Evolutionary conservation across 2,113 vertebrate species (phyloP).

Genomic region (Eublepharis macularius): DNA sequence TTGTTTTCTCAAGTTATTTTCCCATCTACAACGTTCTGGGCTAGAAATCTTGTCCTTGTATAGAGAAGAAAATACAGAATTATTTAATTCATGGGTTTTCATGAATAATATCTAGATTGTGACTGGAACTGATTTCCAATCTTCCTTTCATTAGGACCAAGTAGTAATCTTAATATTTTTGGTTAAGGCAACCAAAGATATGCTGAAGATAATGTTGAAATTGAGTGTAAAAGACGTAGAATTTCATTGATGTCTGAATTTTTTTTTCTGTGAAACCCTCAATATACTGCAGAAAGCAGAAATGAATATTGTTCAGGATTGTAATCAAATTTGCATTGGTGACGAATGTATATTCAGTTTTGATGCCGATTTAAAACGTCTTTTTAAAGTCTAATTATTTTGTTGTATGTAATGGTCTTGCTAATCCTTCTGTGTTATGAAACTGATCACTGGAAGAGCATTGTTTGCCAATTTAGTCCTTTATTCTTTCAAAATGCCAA

Average conservation of each 20-base stretch:
- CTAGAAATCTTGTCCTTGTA: no score
- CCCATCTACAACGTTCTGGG: background rate
- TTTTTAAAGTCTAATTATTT: constrained; percentile 11
- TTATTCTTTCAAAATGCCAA: background rate
- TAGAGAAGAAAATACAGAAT: background rate
- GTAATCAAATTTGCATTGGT: background rate
- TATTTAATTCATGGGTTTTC: background rate
- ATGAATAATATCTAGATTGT: background rate
- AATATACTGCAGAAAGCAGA: background rate
- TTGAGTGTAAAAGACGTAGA: background rate
- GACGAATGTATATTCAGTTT: background rate
- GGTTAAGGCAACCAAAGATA: background rate
- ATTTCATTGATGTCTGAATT: background rate
- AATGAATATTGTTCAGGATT: background rate
- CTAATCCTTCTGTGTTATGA: background rate
- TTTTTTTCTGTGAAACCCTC: background rate
- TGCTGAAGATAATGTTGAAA: background rate
- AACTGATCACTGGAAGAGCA: background rate
- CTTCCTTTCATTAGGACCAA: background rate
- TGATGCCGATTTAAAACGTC: constrained; percentile 4
- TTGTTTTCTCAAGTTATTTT: background rate
- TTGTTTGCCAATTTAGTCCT: background rate
- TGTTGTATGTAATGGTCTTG: background rate
- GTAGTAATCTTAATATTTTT: background rate
- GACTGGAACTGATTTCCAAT: background rate